Evolutionary conservation across 2,888 invertebrate species (phyloP).

Genomic region (Leucophenga montana): DNA sequence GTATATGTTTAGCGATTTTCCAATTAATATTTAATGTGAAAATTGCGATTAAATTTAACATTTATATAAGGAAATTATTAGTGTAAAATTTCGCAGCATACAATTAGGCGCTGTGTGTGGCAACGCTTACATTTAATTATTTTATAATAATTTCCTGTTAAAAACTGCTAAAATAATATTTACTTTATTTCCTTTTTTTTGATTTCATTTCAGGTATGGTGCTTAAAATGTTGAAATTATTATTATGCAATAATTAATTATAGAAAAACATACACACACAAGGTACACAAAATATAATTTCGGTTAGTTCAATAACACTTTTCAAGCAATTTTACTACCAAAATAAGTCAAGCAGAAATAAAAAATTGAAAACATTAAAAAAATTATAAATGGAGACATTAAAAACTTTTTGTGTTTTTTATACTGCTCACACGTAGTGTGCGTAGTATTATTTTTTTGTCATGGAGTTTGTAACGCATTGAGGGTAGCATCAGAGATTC

Average conservation of each 20-base stretch:
- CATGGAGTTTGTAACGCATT: too few relatives aligned
- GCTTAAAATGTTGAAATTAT: neutral
- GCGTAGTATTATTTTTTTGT: too few relatives aligned
- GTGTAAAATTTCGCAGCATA: neutral
- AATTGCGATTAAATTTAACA: neutral
- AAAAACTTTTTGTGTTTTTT: conserved; percentile 1
- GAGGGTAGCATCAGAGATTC: too few relatives aligned
- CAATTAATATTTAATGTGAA: conserved; percentile 3
- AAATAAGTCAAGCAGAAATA: neutral
- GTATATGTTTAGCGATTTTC: neutral
- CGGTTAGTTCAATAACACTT: conserved; percentile 10
- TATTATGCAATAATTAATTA: neutral
- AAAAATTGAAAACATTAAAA: neutral
- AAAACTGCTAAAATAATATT: too few relatives aligned
- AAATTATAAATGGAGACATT: conserved; percentile 16
- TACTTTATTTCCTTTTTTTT: too few relatives aligned
- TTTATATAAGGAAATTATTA: too few relatives aligned
- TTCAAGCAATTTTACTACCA: neutral
- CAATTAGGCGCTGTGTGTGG: neutral
- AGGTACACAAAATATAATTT: neutral
- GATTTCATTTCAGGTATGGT: conserved; percentile 14
- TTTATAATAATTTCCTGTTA: neutral
- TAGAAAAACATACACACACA: neutral
- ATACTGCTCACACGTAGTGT: too few relatives aligned
- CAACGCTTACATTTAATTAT: neutral